Conservation (phyloP, 2,113 vertebrate species). For the Pterophyllum scalare region DNA sequence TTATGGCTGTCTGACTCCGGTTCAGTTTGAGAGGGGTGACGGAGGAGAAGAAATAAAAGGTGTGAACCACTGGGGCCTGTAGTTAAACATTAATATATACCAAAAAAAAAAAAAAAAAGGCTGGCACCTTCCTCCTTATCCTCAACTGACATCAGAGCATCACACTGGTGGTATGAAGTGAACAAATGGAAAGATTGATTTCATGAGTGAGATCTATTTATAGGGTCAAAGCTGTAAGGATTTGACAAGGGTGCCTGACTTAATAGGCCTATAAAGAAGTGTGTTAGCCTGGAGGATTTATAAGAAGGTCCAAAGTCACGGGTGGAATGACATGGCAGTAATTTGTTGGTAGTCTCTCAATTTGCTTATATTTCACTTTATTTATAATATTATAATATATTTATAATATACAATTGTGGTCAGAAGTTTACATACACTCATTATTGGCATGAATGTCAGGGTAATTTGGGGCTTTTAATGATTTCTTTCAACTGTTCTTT, state of each 20-base stretch:
- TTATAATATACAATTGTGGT: neutral
- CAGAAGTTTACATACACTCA: too few species aligned
- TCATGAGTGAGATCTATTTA: conserved; percentile 58
- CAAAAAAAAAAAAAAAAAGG: conserved; percentile 64
- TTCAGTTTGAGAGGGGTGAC: conserved; percentile 34
- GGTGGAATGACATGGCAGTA: neutral
- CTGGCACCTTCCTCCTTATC: conserved; percentile 25
- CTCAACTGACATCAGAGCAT: conserved; percentile 45
- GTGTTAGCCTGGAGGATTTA: conserved; percentile 32
- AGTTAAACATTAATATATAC: conserved; percentile 75
- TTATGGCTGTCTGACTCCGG: conserved; percentile 46
- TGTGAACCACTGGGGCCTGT: conserved; percentile 43
- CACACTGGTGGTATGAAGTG: conserved; percentile 63
- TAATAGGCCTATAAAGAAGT: conserved; percentile 70
- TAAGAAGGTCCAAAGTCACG: conserved; percentile 5
- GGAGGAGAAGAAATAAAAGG: conserved; percentile 1
- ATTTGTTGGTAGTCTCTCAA: neutral
- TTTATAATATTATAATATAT: neutral
- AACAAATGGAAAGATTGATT: conserved; percentile 78
- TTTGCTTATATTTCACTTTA: neutral
- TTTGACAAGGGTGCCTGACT: conserved; percentile 62
- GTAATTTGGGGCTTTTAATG: neutral
- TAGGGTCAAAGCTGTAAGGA: conserved; percentile 65
- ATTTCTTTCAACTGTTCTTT: neutral
- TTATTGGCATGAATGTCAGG: too few species aligned